Base-by-base conservation (phyloP, 2,113 vertebrate genomes). In the Reinhardtius hippoglossoides region DNA sequence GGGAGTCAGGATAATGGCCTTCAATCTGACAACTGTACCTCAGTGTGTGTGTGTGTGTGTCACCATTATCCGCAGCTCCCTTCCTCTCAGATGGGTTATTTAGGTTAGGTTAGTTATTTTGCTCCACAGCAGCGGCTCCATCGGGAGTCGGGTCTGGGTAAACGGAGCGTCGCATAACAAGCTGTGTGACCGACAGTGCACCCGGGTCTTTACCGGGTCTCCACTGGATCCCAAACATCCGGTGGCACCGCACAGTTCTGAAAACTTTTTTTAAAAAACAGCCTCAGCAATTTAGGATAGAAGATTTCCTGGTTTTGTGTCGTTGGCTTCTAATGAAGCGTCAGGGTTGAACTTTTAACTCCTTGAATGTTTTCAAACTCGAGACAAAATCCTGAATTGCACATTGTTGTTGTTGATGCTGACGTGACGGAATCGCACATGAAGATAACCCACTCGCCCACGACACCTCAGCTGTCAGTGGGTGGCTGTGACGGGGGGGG, bases 1-100 rank as follows among this genome's bases (percentile, higher is more conserved):
- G 21, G 23, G 56, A 57, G 56, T 26, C 85, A 80, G 58, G 83
- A 75, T 86, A 87, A 86, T 84, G 59, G 85, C 50, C 83, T 75
- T 69, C 78, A 79, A 4, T 79, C 68, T 79, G 85, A 77, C 80
- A 83, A 13, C 55, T 69, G 58, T 46, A 23, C 61, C 14, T 63
- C 54, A 5, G 50, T 35, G 56, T 63, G 76, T 62, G 63, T 71
- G 59, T 69, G n/a, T 57, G 48, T 62, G 48, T 71, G 81, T 86
- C 56, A 72, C 84, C 67, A 70, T 85, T 83, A 84, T 78, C 76
- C 57, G 14, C 5, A 63, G 82, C 84, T 58, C 13, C 74, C 64
- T 62, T 76, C 42, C 15, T 76, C 81, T 77, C 84, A 42, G 27
- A 76, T 57, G 81, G 76, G 42, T 27, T 16, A 18, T 59, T 31